Base-by-base conservation (phyloP, 2,797 vertebrate species). In the Premnoplex brunnescens region DNA sequence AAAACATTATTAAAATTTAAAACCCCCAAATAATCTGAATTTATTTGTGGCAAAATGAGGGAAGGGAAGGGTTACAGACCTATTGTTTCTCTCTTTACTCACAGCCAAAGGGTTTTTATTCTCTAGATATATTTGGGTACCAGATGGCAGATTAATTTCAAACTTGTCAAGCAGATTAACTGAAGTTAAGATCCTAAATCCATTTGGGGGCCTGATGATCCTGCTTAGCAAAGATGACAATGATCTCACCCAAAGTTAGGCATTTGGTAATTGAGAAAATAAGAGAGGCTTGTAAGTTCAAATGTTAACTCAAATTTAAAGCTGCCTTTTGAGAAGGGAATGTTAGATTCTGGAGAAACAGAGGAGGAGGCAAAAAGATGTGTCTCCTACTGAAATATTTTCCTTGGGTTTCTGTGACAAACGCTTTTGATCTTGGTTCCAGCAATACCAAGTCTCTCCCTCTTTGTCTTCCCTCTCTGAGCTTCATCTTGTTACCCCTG, bases 161-260 rank as follows among this genome's bases (percentile, higher is more conserved):
- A 84, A 22, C 66, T 88, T 94, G 83, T 88, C 91, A 90, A 79
- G 90, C 51, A 93, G 89, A 94, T 89, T 77, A 94, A 78, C 39
- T 75, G 74, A 90, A 93, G 76, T 72, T 88, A 91, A 89, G 76
- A 75, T 86, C 88, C 73, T 73, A 88, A 95, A 88, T 83, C 91
- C 3, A 0, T 90, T 63, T 72, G 39, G 51, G 49, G 46, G 16
- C 32, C 78, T 49, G 48, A 68, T 75, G 91, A 75, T 91, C 80
- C 59, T 94, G 26, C 74, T 87, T 62, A 89, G 66, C 30, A 78
- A 30, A 87, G 69, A 79, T 44, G 66, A 24, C 71, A 76, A 34
- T 51, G 87, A 79, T 82, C 55, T 92, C 59, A 93, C 36, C 27
- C 67, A 59, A 66, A 84, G 59, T 39, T 59, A 59, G 51, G 37